A percentile compares a stretch with the other conserved stretches of the same genome.
phyloP scores from a whole-genome alignment of 2,113 vertebrate species.

The Sapajus apella region DNA sequence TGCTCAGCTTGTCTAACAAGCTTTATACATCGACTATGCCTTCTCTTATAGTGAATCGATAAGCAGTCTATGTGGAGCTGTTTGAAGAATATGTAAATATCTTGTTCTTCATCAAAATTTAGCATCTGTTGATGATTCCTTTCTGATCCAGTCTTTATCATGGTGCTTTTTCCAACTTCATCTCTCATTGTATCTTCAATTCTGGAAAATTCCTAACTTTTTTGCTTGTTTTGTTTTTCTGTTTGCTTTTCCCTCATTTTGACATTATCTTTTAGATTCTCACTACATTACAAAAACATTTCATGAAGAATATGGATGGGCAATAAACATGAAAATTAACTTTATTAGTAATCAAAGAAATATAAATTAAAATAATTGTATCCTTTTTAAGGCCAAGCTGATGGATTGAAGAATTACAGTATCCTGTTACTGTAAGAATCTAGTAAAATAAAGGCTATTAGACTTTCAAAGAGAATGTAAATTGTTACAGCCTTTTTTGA shows the following conservation, averaged over 20 bases:
- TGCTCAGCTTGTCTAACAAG: background rate
- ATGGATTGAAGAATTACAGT: background rate
- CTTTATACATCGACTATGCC: background rate
- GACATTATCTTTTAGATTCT: background rate
- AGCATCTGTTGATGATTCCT: background rate
- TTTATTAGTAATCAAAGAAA: background rate
- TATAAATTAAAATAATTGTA: background rate
- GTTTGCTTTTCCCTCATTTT: background rate
- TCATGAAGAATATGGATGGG: background rate
- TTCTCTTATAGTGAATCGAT: background rate
- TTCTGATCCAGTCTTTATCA: background rate
- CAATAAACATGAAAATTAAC: conserved; percentile 5
- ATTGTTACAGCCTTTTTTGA: background rate
- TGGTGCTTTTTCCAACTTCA: background rate
- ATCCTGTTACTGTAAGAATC: background rate
- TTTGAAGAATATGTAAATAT: background rate
- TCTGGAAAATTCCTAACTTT: background rate
- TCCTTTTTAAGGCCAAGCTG: background rate
- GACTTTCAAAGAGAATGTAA: background rate
- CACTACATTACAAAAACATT: background rate
- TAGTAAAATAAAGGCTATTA: background rate
- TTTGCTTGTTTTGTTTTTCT: background rate
- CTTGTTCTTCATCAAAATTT: background rate
- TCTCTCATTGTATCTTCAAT: background rate
- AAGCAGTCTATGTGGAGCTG: background rate